Conservation (phyloP, 2,797 vertebrate species). For the Otolemur crassicaudatus region DNA sequence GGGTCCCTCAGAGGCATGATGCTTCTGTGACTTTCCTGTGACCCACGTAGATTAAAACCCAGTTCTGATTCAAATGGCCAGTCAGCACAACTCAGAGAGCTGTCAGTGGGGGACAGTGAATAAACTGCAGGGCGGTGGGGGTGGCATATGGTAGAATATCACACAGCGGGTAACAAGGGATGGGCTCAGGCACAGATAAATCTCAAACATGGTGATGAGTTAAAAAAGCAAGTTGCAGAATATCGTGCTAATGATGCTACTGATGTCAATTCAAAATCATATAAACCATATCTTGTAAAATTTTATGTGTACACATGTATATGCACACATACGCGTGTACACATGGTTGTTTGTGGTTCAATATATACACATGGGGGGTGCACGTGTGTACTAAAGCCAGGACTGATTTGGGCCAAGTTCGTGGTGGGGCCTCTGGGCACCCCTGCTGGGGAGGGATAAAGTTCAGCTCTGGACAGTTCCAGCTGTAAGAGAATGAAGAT, state of each 20-base stretch:
- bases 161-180: not conserved
- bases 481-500: not conserved
- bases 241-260: not conserved
- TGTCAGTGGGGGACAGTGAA: not conserved
- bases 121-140: rapidly evolving
- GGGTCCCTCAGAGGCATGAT: not conserved
- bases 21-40: not conserved
- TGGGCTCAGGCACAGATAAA: not conserved
- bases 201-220: not conserved
- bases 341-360: not conserved
- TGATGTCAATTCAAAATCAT: not conserved
- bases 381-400: not conserved
- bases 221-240: not conserved
- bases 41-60: not conserved
- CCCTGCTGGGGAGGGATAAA: not conserved
- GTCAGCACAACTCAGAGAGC: not conserved
- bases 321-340: rapidly evolving
- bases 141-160: rapidly evolving
- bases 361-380: too few relatives aligned
- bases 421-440: too few relatives aligned
- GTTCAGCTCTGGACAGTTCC: not conserved
- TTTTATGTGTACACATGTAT: not conserved
- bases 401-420: not conserved
- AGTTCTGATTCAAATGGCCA: not conserved
- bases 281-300: not conserved